Base-by-base conservation (phyloP, 1,140 invertebrate genomes). In the Oncopeltus fasciatus region DNA sequence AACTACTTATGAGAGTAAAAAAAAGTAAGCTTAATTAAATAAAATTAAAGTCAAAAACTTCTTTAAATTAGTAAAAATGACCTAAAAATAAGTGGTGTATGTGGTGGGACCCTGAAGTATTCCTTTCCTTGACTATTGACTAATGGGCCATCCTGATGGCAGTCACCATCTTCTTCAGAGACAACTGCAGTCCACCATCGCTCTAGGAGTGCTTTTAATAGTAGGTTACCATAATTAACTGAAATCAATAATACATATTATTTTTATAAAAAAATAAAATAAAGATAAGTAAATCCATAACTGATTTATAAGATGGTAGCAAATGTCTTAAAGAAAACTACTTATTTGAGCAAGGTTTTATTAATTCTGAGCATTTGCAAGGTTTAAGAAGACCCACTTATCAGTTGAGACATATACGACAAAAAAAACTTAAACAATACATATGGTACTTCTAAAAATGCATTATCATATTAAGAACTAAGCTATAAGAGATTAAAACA, bases 51-150 rank as follows among this genome's bases (percentile, higher is more conserved):
- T n/a, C n/a, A n/a, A n/a, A n/a, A n/a, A n/a, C n/a, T n/a, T n/a
- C n/a, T n/a, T n/a, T n/a, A n/a, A 38, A 38, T 8, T 38, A 8
- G 49, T 11, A 38, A 28, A 27, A 18, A 59, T 68, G 79, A 92
- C 87, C 89, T 90, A 73, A 99, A 93, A 70, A 99, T 96, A 60
- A 99, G 83, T 16, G 96, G 96, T 29, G 93, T 99, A 73, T 99
- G 95, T 33, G 84, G 82, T 56, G 95, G 94, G 63, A 99, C 87
- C 72, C 83, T 85, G 71, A 98, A 97, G 75, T 90, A 95, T 60
- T 82, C 82, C 74, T 92, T 92, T 47, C 83, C 86, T 64, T 49
- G 29, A 51, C 27, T 66, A 33, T 64, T 58, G 28, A 63, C 47
- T 28, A 28, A 20, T 24, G 64, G 43, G 26, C 63, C 59, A 51